Base-by-base conservation (phyloP, 2,113 vertebrate species). In the Leucopsar rothschildi region DNA sequence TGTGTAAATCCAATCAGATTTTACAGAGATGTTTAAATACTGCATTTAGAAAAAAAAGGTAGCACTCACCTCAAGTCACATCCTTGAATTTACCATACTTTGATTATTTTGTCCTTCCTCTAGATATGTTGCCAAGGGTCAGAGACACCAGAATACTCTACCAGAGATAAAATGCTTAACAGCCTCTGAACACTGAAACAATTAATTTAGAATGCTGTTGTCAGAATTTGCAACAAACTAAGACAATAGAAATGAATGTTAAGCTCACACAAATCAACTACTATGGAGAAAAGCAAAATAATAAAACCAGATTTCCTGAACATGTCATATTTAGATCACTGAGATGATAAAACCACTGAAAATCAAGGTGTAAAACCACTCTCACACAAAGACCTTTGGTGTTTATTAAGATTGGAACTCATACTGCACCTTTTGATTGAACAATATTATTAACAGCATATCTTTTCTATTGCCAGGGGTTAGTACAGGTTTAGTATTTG, bases 191-290 rank as follows among this genome's bases (percentile, higher is more conserved):
- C 19, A 47, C 22, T 25, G 19, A 19, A 87, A 59, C 22, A 78
- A 17, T 21, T 88, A 37, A 57, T 77, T 80, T n/a, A 63, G 31
- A 79, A 76, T 16, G 13, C 45, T 45, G 55, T 23, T 53, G 28
- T 21, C 29, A 56, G 23, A 78, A 89, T 56, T 27, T 68, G 33
- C 61, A 89, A 65, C 24, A 66, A 35, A 65, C n/a, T 40, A 83
- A 70, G 33, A 59, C 56, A 66, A 50, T 2, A 12, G 11, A 24
- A 91, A 37, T 0, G 0, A 22, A 78, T 11, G 19, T 3, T 39
- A 39, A 75, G 47, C 33, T 75, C 39, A 89, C 10, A 39, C 23
- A 77, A 83, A 70, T 24, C 17, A 17, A 53, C 22, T 77, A 77
- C 8, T 23, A 20, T 4, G 9, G 22, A 53, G 6, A 77, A 11